Conservation (phyloP, 2,797 vertebrate species). For the Glossophaga mutica region DNA sequence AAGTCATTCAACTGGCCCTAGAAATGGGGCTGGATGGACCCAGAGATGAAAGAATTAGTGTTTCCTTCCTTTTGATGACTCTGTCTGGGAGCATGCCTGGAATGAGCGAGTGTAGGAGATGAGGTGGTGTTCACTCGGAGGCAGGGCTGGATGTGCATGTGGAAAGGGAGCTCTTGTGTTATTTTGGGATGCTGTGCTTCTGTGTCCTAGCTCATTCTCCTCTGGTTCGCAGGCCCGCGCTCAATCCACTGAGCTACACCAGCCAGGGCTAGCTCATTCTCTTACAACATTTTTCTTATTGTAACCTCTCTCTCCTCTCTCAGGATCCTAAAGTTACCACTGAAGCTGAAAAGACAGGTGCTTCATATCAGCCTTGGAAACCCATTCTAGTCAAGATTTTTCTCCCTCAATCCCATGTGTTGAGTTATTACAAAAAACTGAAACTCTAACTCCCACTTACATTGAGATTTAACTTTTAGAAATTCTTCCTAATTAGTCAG, state of each 20-base stretch:
- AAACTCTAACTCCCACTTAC: neutral
- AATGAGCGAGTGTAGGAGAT: neutral
- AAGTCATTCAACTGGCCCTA: neutral
- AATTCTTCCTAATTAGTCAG: neutral
- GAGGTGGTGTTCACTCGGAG: neutral
- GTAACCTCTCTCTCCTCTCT: neutral
- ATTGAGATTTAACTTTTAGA: neutral
- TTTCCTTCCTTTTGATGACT: constrained; percentile 58
- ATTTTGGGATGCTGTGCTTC: constrained; percentile 4
- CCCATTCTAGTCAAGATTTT: neutral
- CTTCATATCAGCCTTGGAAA: constrained; percentile 3
- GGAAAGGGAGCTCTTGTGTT: neutral
- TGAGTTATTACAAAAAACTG: neutral
- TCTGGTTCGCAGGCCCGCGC: too few relatives aligned
- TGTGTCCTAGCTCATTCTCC: neutral
- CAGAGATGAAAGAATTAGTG: constrained; percentile 21
- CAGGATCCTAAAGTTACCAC: neutral
- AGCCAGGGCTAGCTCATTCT: neutral
- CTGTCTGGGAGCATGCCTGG: neutral
- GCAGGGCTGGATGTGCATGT: neutral
- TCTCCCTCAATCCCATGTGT: neutral
- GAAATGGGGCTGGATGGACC: neutral
- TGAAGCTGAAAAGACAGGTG: neutral
- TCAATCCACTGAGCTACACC: too few relatives aligned
- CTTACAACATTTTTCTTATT: neutral